phyloP scores from a whole-genome alignment of 2,888 invertebrate species.

The Coelopa pilipes region DNA sequence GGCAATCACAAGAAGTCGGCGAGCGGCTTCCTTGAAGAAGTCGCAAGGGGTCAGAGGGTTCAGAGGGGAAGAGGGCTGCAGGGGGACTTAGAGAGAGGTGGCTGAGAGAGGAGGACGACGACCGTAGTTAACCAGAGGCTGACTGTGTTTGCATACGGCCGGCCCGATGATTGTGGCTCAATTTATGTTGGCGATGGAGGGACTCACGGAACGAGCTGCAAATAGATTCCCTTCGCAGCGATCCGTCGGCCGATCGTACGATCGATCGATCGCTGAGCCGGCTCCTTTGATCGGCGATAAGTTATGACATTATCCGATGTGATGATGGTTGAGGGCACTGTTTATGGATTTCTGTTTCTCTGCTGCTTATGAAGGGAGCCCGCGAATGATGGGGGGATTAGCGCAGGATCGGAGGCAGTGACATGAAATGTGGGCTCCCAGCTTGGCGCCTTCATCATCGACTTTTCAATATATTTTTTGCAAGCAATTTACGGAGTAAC shows the following conservation, averaged over 20 bases:
- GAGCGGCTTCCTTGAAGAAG: too few species aligned
- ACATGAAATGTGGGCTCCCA: too few species aligned
- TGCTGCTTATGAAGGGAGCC: too few species aligned
- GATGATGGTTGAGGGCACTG: conserved; percentile 10
- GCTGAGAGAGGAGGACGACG: not conserved
- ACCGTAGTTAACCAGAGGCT: conserved; percentile 15
- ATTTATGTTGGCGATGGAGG: conserved; percentile 24
- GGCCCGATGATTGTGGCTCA: conserved; percentile 27
- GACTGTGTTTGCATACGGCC: not conserved
- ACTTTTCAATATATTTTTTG: too few species aligned
- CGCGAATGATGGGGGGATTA: too few species aligned
- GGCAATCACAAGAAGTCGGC: not conserved
- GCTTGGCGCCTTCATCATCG: too few species aligned
- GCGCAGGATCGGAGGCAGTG: too few species aligned
- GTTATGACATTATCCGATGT: conserved; percentile 10
- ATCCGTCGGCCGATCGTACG: not conserved
- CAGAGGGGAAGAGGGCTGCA: too few species aligned
- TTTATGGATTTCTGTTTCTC: not conserved
- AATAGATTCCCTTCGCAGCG: too few species aligned
- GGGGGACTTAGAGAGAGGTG: not conserved
- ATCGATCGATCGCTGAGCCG: conserved; percentile 10
- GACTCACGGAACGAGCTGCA: not conserved
- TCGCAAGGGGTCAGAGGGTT: too few species aligned
- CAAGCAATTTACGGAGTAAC: too few species aligned
- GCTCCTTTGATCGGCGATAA: conserved; percentile 18